phyloP scores from a whole-genome alignment of 1,140 invertebrate genomes.

The Drosophila ananassae region DNA sequence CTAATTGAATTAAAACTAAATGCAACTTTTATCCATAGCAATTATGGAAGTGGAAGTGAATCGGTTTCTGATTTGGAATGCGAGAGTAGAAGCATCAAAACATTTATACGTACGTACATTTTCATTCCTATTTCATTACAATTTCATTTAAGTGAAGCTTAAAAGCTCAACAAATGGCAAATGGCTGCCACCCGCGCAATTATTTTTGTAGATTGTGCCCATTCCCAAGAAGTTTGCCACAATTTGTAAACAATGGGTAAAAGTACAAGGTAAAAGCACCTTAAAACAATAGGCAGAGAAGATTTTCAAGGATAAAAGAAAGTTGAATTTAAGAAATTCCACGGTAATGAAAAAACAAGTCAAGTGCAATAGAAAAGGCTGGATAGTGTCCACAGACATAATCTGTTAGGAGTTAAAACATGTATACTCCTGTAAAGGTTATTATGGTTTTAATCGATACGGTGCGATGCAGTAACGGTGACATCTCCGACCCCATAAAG shows the following conservation, averaged over 20 bases:
- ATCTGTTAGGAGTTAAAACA: not conserved
- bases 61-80: not conserved
- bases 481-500: too few species aligned
- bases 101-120: conserved; percentile 64
- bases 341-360: conserved; percentile 77
- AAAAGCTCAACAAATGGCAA: conserved; percentile 77
- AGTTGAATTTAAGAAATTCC: conserved; percentile 63
- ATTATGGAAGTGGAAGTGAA: conserved; percentile 52
- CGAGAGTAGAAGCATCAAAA: conserved; percentile 66
- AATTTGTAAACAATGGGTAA: conserved; percentile 46
- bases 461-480: too few species aligned
- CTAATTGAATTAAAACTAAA: conserved; percentile 82
- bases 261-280: conserved; percentile 50
- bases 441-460: too few species aligned
- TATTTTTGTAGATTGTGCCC: conserved; percentile 77
- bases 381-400: not conserved
- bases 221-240: conserved; percentile 6
- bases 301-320: conserved; percentile 44
- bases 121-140: conserved; percentile 82
- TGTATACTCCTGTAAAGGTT: too few species aligned
- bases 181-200: conserved; percentile 76
- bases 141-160: conserved; percentile 81
- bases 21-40: conserved; percentile 79
- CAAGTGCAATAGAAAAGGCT: conserved; percentile 68
- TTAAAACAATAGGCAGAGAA: conserved; percentile 61